A percentile compares a stretch with the other conserved stretches of the same genome.
phyloP scores from a whole-genome alignment of 2,888 invertebrate species.

The Platycheirus albimanus region DNA sequence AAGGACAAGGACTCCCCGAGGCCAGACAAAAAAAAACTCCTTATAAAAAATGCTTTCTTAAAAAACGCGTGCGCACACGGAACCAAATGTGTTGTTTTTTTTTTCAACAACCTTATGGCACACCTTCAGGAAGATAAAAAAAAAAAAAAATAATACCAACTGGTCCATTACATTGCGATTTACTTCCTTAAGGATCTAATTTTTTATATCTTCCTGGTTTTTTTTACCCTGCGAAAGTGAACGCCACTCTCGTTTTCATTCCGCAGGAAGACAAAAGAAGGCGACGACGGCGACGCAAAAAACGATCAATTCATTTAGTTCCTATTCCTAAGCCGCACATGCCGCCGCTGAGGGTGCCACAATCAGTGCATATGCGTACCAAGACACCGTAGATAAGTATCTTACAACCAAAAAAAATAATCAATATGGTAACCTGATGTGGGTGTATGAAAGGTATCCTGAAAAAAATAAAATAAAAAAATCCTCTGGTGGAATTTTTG shows the following conservation, averaged over 20 bases:
- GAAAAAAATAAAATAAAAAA: constrained; percentile 33
- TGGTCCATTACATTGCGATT: constrained; percentile 59
- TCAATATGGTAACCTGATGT: constrained; percentile 55
- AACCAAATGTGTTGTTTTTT: constrained; percentile 36
- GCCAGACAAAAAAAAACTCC: constrained; percentile 29
- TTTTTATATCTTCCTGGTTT: constrained; percentile 11
- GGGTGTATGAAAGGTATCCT: constrained; percentile 54
- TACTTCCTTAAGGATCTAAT: constrained; percentile 58
- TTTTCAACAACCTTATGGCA: constrained; percentile 57
- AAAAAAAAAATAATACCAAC: constrained; percentile 55
- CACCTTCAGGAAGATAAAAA: constrained; percentile 26
- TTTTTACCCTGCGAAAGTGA: constrained; percentile 57
- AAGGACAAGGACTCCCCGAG: too few relatives aligned
- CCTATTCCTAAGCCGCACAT: constrained; percentile 51
- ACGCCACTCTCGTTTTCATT: constrained; percentile 65
- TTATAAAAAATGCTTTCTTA: constrained; percentile 45
- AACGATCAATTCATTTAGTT: constrained; percentile 34
- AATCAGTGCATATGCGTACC: constrained; percentile 53
- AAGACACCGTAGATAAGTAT: constrained; percentile 45
- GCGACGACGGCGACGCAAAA: constrained; percentile 27
- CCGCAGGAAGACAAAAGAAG: constrained; percentile 10
- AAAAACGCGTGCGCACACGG: constrained; percentile 46
- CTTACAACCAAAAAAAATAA: constrained; percentile 27
- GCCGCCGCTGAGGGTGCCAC: constrained; percentile 66
- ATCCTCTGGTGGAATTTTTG: constrained; percentile 35